These are phyloP conservation scores for Oreochromis spilurus DNA, from an alignment of 2,113 vertebrate species.

Conservation along the genomic window DNA sequence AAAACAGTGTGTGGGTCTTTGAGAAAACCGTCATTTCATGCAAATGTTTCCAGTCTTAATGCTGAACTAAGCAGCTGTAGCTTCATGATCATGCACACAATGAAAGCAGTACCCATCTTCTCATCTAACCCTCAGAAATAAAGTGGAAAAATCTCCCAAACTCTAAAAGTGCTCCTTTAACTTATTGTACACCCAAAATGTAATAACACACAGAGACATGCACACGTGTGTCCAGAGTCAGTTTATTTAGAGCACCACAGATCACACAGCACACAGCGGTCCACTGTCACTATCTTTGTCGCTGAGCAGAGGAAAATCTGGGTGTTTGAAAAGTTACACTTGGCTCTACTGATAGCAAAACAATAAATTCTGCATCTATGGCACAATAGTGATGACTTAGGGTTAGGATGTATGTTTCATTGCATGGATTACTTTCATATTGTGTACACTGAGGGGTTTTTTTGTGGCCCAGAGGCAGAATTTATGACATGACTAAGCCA, in stretches of 20 bases:
- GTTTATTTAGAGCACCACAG: conserved; percentile 31
- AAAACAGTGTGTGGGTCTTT: not conserved
- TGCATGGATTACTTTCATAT: conserved; percentile 24
- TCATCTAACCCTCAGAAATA: not conserved
- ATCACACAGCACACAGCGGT: conserved; percentile 18
- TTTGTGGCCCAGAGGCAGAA: conserved; percentile 25
- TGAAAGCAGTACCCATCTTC: not conserved
- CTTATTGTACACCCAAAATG: conserved; percentile 4
- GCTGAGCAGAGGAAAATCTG: not conserved
- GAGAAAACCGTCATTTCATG: not conserved
- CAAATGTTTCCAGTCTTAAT: not conserved
- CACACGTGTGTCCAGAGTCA: not conserved
- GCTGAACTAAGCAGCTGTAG: not conserved
- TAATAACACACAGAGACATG: not conserved
- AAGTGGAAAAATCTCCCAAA: not conserved
- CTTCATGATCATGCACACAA: not conserved
- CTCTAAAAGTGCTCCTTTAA: not conserved
- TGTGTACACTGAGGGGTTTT: not conserved
- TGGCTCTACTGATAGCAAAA: not conserved
- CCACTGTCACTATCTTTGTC: conserved; percentile 16
- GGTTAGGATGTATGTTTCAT: conserved; percentile 7
- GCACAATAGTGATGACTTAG: conserved; percentile 7
- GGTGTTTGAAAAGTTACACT: conserved; percentile 37
- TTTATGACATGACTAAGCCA: conserved; percentile 5
- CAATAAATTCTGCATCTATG: conserved; percentile 39